Percentiles rank a stretch among this genome's conserved stretches.
Conservation (phyloP, 2,113 vertebrate genomes). For the Phylloscopus whistleri region DNA sequence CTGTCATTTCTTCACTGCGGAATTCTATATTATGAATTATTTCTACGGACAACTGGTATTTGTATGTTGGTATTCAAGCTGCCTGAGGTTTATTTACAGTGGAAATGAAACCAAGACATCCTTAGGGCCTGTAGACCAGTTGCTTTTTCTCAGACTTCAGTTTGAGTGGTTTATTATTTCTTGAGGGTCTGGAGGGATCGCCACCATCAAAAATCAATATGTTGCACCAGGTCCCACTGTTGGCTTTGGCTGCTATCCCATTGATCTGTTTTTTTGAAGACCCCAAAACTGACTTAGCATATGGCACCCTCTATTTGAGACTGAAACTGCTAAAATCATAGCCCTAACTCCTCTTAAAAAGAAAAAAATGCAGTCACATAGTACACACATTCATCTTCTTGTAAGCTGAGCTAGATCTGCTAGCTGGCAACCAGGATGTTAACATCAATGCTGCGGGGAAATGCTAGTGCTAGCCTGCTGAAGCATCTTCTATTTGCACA, state of each 20-base stretch:
- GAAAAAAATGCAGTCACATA: neutral
- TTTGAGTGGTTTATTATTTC: conserved; percentile 67
- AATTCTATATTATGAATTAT: conserved; percentile 47
- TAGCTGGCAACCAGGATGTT: neutral
- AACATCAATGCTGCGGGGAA: neutral
- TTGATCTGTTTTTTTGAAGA: neutral
- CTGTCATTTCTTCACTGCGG: conserved; percentile 36
- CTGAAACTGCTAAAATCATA: neutral
- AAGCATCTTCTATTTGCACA: neutral
- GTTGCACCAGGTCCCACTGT: conserved; percentile 3
- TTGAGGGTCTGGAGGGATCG: conserved; percentile 44
- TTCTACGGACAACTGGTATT: conserved; percentile 58
- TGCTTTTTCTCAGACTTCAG: conserved; percentile 59
- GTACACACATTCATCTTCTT: neutral
- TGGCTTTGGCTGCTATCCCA: conserved; percentile 51
- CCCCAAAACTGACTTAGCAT: neutral
- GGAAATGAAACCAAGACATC: conserved; percentile 67
- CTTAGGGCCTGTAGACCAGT: conserved; percentile 45
- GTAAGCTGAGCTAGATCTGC: neutral
- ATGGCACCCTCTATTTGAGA: neutral
- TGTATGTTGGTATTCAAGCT: conserved; percentile 57
- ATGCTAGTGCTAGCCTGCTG: neutral
- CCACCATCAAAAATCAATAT: conserved; percentile 57
- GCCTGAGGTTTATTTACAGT: conserved; percentile 71
- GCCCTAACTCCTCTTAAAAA: neutral